Evolutionary conservation across 2,888 invertebrate species (phyloP), one percentile per base, ranked within the genome.

Genomic region (Cremastinae sp.): DNA sequence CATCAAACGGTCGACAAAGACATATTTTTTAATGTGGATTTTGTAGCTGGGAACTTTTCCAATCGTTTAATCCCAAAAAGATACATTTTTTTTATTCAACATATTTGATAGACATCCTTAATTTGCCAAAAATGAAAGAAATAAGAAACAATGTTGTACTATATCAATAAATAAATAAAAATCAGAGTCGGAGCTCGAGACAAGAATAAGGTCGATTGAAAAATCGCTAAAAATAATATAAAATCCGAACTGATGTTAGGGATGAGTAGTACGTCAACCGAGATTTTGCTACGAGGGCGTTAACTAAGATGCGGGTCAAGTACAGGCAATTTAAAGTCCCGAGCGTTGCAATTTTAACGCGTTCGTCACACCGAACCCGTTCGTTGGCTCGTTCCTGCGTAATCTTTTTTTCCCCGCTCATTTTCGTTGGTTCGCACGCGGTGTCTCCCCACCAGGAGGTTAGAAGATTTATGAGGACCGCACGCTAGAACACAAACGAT

Each of bases 241-340:
- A 38, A 54, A 66, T 66, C 38, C 18, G 43, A 64, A 28, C 43
- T 34, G 64, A 22, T 2, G n/a, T 43, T 9, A 34, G 49, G 10
- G 36, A 16, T 38, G 65, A 41, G 20, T 22, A 41, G 20, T 22
- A 54, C 41, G 70, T 45, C 14, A 49, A 18, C 36, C 28, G 54
- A 45, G 59, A 54, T 38, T 28, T 65, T 16, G 2, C 38, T 38
- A 38, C 65, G 71, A 75, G 75, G 75, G 65, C 75, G 61, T 54
- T 65, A 12, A 9, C 22, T n/a, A n/a, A 49, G 61, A 75, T 75
- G 75, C 75, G 72, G 75, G 75, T 72, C 75, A 75, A 71, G 71
- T 62, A 75, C 75, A 45, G 56, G 61, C 72, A 68, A 75, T 68
- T 75, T 62, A 51, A 62, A 71, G 47, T 61, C 47, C 41, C 12